Conservation (phyloP, 2,797 vertebrate genomes). For the Nothura maculosa region DNA sequence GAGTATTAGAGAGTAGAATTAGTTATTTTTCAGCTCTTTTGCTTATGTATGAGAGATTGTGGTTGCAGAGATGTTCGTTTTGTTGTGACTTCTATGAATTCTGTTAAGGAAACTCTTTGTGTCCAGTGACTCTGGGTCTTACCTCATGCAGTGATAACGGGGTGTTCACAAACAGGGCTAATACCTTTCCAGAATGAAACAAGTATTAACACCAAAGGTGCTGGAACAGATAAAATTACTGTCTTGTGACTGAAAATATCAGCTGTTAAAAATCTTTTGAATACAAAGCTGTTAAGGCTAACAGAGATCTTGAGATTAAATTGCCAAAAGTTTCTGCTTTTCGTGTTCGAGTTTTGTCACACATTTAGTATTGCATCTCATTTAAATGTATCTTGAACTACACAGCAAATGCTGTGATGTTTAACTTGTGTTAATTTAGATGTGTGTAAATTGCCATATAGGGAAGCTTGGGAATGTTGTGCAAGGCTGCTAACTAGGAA, state of each 20-base stretch:
- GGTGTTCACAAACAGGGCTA: fast-evolving
- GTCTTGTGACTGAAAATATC: not conserved
- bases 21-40: not conserved
- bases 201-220: not conserved
- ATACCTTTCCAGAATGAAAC: not conserved
- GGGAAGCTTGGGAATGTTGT: not conserved
- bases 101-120: fast-evolving
- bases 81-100: not conserved
- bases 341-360: not conserved
- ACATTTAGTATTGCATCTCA: not conserved
- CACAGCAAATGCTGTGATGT: not conserved
- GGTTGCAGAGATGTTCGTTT: not conserved
- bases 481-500: too few relatives aligned
- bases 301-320: not conserved
- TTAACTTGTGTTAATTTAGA: not conserved
- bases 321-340: not conserved
- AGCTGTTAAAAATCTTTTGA: not conserved
- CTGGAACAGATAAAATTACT: not conserved
- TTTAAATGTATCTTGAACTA: not conserved
- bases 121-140: not conserved
- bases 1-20: not conserved
- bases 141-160: not conserved
- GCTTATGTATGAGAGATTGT: not conserved
- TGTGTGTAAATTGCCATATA: too few relatives aligned
- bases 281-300: not conserved